Evolutionary conservation across 2,888 invertebrate species (phyloP), one percentile per base, ranked within the genome.

Genomic region (Hypomecis punctinalis): DNA sequence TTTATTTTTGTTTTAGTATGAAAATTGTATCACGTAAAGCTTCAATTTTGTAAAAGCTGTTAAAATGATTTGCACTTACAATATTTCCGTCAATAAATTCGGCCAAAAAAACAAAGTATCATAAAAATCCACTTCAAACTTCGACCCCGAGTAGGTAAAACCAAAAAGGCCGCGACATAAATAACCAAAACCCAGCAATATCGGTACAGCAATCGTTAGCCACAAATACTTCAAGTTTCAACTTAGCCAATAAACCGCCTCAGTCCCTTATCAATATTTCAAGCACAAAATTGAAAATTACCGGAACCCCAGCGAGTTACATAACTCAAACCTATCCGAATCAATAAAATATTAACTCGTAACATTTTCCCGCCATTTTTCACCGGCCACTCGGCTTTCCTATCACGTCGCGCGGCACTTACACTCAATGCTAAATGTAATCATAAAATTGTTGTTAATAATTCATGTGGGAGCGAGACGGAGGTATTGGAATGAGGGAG

Each of bases 371-470:
- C 86, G 88, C 85, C 84, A 88, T 89, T 90, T 90, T 89, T 89
- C 90, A 89, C 84, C 76, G 84, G 82, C 81, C 84, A 85, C 83
- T 89, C 84, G 75, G 83, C 71, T 86, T 89, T 87, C 92, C 76
- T 77, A 81, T 88, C 92, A 92, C 92, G 92, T 91, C 75, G 72
- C 71, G 80, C 84, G 81, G 85, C 89, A 88, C 91, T 90, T 89
- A 87, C 82, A 86, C 87, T 87, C 86, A 80, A 80, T 84, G 86
- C 86, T 90, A 90, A 91, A 91, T 91, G 90, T 89, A 91, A 92
- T 92, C 92, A 91, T 92, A 92, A 91, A 91, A 91, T 91, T 90
- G 92, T 90, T 90, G 90, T 91, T 91, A 92, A 92, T 92, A 92
- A 91, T 92, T 91, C 91, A 92, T 75, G 84, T 68, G 61, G 65